Evolutionary conservation across 2,113 vertebrate genomes (phyloP).

Genomic region (Quiscalus mexicanus): DNA sequence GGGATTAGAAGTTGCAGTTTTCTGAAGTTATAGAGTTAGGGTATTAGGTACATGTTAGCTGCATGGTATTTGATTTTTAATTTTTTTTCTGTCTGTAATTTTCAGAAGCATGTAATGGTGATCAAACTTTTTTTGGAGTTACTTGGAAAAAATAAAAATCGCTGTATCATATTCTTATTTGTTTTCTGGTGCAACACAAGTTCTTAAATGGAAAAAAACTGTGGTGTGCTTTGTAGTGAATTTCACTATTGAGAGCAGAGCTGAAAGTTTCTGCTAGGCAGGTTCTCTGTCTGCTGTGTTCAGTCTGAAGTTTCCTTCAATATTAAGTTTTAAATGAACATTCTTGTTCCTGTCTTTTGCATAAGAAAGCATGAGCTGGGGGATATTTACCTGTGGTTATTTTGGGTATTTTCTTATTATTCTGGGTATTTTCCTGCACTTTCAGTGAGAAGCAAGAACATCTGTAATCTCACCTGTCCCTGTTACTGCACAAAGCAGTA

Average conservation of each 20-base stretch:
- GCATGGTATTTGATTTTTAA: background rate
- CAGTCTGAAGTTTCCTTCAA: background rate
- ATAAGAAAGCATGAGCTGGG: background rate
- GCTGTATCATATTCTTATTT: background rate
- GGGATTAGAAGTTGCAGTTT: background rate
- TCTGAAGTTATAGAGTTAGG: background rate
- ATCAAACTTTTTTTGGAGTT: background rate
- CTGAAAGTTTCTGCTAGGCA: conserved; percentile 52
- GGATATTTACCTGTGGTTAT: background rate
- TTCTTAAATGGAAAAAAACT: conserved; percentile 29
- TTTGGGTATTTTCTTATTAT: background rate
- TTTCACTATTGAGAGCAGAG: background rate
- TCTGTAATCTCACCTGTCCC: conserved; percentile 26
- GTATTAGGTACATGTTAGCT: background rate
- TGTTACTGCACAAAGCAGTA: background rate
- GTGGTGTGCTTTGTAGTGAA: background rate
- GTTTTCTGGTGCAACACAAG: background rate
- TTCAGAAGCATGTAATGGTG: background rate
- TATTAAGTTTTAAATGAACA: background rate
- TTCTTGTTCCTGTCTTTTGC: conserved; percentile 6
- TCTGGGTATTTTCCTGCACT: background rate
- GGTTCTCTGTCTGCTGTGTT: background rate
- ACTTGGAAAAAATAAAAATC: background rate
- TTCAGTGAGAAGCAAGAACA: background rate
- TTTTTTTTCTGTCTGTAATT: background rate